Base-by-base conservation (phyloP, 2,888 invertebrate species). In the Limulus polyphemus region DNA sequence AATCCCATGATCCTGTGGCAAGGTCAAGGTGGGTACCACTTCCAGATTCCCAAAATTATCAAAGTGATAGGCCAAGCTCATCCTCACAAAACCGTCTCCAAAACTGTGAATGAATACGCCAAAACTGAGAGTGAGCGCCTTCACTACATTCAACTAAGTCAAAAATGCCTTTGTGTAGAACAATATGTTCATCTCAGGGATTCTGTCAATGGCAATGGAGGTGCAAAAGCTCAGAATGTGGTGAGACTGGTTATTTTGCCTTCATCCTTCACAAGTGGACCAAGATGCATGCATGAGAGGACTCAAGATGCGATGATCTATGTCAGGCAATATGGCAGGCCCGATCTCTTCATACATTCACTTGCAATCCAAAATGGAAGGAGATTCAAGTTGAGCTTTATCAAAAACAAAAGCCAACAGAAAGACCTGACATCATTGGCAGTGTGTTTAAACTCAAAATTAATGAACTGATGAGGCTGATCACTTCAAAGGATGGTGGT, bases 291-390 rank as follows among this genome's bases (percentile, higher is more conserved):
- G 71, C 51, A 60, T 13, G 67, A 70, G 57, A 58, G 65, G 10
- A 65, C 63, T 49, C 68, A 70, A 59, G 71, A 74, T 65, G 71
- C 71, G 3, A 71, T 73, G 69, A 56, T 69, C 11, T 67, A 71
- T 52, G 70, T 72, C 11, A 59, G 70, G 2, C 47, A 60, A 11
- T 72, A 60, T 61, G 72, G 72, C 17, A 66, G 67, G 47, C 73
- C 72, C 1, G 69, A 71, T 62, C 57, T 69, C 12, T 74, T 74
- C 59, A 57, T 74, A 74, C 73, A 2, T 65, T 72, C 59, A 74
- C 73, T 1, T 72, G 72, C 56, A 74, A 73, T 62, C 71, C 73
- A 12, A 65, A 62, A n/a, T 74, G 74, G 73, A 48, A 32, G 14
- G 74, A 75, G 61, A 73, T 75, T 16, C 16, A 47, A 16, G 62